Base-by-base conservation (phyloP, 2,888 invertebrate species). In the Chromoteleia sp. region DNA sequence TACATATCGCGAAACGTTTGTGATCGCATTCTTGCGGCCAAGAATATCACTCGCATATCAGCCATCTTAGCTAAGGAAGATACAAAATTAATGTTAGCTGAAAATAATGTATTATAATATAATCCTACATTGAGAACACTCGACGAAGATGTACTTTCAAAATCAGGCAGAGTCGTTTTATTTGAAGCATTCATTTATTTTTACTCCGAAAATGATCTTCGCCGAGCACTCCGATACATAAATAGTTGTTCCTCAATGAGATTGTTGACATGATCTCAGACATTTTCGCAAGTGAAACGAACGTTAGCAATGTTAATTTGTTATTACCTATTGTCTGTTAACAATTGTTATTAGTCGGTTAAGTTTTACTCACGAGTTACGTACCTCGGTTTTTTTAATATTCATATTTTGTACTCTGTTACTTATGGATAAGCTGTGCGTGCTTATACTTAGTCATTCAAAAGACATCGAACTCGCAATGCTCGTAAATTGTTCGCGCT, bases 11-110 rank as follows among this genome's bases (percentile, higher is more conserved):
- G 83, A 82, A 84, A 76, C 68, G 30, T 75, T 85, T 88, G 88
- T 88, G 87, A 88, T 89, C 87, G 87, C 88, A 84, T 75, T 82
- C 83, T 85, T 85, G 87, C 89, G 88, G 86, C 89, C 89, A 88
- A 86, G 89, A 91, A 90, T 90, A 88, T 89, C 86, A 87, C 85
- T 82, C 84, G 83, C 90, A 89, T 90, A 90, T 90, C 90, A 90
- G 67, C 84, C 88, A 88, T 61, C 15, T 19, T 83, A 84, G 67
- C 7, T 14, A 80, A 61, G 48, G 63, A 80, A 80, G 74, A 61
- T 36, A 33, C 25, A 63, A 59, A 45, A 36, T 67, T 59, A 74
- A 68, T 79, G 68, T 73, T 74, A 79, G 73, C 17, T 71, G 19
- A 25, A 50, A 30, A 65, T 15, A 30, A 73, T 73, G 15, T 52